A percentile compares a stretch with the other conserved stretches of the same genome.
Evolutionary conservation across 1,140 invertebrate species (phyloP).

Genomic region (Hypsibius dujardini): DNA sequence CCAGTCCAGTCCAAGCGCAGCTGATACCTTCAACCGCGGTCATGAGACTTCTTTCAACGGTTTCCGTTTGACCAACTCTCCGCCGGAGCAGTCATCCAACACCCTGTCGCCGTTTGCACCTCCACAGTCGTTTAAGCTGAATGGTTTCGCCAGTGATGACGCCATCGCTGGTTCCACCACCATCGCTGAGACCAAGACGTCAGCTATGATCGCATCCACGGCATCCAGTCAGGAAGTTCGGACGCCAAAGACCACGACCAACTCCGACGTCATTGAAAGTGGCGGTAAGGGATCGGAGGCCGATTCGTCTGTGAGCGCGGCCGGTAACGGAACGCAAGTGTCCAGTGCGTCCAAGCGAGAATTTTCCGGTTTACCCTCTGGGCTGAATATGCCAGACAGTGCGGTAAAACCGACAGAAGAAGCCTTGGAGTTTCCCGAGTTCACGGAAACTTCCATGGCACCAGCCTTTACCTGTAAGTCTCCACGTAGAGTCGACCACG

Average conservation of each 20-base stretch:
- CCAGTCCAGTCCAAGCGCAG: not conserved
- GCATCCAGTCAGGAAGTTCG: not conserved
- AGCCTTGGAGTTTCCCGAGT: too few relatives aligned
- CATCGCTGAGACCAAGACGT: not conserved
- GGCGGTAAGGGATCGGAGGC: too few relatives aligned
- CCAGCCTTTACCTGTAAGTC: too few relatives aligned
- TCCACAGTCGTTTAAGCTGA: not conserved
- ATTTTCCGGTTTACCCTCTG: too few relatives aligned
- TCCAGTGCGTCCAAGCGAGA: too few relatives aligned
- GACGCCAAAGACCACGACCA: not conserved
- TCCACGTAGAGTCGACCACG: too few relatives aligned
- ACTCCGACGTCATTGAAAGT: not conserved
- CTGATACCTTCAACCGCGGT: not conserved
- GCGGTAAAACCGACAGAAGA: too few relatives aligned
- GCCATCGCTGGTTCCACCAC: not conserved
- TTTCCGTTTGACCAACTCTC: not conserved
- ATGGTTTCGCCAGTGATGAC: not conserved
- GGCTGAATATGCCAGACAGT: too few relatives aligned
- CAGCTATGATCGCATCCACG: not conserved
- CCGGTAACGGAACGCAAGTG: too few relatives aligned
- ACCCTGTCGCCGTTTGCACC: not conserved
- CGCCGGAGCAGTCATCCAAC: not conserved
- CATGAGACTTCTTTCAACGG: not conserved
- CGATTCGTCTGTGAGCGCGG: too few relatives aligned
- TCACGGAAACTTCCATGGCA: too few relatives aligned